Evolutionary conservation across 2,113 vertebrate species (phyloP), one percentile per base, ranked within the genome.

Genomic region (Ictalurus furcatus): DNA sequence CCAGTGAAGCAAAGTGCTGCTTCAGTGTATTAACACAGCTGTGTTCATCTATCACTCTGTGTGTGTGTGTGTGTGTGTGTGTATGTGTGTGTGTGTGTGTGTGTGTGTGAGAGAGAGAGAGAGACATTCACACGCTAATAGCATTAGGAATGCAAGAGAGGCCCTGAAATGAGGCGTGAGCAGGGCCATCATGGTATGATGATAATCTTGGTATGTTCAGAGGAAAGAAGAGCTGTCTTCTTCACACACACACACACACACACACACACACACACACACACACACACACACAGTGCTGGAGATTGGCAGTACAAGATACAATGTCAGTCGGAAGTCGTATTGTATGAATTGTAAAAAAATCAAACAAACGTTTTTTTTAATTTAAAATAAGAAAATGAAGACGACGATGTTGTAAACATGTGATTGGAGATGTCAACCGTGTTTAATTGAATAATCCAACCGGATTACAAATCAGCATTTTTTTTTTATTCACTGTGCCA

Each of bases 101-200:
- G 48, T 52, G 85, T 83, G 85, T 83, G 74, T n/a, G 37, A 40
- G 37, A 40, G 37, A 40, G 37, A 40, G 37, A 40, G 40, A 44
- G 40, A 44, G 40, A 40, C 84, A 86, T 71, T 67, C 86, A 87
- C 89, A 89, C 69, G 67, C 88, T 89, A 89, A 93, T 86, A 89
- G 58, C 86, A 92, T 93, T 92, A 93, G 90, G 87, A 91, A 92
- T 90, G 93, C 93, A 91, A 93, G 92, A 92, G 88, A 89, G 79
- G 87, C 78, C 79, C 89, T 89, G 91, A 91, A 93, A 92, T 93
- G 93, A 92, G 88, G 90, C 85, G 83, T 93, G 93, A 92, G 90
- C 85, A 59, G 85, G 37, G 76, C 84, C 86, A 87, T 90, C 88
- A 88, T 71, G 79, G 84, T 89, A 87, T 91, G 90, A 90, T 92